Conservation (phyloP, 1,140 invertebrate species). For the Pollicipes pollicipes region DNA sequence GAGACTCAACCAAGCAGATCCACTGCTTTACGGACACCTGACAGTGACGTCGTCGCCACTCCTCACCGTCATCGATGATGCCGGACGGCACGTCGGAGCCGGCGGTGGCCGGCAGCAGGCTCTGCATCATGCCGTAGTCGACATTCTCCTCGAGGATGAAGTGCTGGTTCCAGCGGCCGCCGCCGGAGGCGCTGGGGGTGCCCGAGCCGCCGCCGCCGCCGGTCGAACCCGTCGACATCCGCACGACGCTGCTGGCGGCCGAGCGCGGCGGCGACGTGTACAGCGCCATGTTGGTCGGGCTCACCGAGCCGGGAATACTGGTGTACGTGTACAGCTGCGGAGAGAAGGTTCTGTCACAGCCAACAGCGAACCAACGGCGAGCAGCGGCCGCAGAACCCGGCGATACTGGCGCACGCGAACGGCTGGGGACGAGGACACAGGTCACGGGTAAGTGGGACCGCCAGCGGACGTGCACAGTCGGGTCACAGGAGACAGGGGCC, state of each 20-base stretch:
- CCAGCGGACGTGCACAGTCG: too few relatives aligned
- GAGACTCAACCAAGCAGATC: too few relatives aligned
- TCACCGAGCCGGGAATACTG: constrained; percentile 59
- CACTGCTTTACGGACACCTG: too few relatives aligned
- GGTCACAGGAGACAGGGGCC: too few relatives aligned
- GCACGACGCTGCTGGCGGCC: constrained; percentile 26
- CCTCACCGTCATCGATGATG: constrained; percentile 47
- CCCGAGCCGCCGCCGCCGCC: constrained; percentile 17
- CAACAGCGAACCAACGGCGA: background rate
- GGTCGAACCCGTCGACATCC: background rate
- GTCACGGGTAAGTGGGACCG: too few relatives aligned
- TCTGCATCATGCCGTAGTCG: constrained; percentile 74
- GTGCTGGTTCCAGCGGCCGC: constrained; percentile 63
- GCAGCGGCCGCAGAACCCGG: too few relatives aligned
- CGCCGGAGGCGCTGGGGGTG: constrained; percentile 37
- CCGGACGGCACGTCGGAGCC: constrained; percentile 36
- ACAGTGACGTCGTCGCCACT: too few relatives aligned
- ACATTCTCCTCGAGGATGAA: constrained; percentile 67
- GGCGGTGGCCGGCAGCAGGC: constrained; percentile 40
- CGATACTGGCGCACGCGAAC: too few relatives aligned
- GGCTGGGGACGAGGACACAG: too few relatives aligned
- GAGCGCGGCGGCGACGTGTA: constrained; percentile 62
- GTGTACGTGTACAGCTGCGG: constrained; percentile 75
- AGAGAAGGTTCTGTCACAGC: constrained; percentile 10
- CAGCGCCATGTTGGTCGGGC: constrained; percentile 70